A percentile compares a stretch with the other conserved stretches of the same genome.
These are phyloP conservation scores for Enteromius unitaeniatus DNA, from an alignment of 2,797 vertebrate species.

Conservation along the genomic window DNA sequence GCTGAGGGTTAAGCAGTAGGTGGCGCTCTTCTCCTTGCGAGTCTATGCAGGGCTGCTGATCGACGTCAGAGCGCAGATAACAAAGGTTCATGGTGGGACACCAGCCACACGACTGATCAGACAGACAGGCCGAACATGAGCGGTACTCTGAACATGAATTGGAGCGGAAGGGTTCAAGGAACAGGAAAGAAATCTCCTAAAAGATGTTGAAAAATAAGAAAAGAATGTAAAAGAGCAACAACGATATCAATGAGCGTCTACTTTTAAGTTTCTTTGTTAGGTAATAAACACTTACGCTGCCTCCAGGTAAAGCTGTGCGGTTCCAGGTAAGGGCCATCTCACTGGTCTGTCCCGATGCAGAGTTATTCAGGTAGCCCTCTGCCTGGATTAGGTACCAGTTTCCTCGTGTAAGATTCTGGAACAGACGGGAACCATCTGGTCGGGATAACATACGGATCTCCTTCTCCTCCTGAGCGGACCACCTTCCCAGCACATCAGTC, in stretches of 20 bases:
- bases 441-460: slow-evolving; percentile 82
- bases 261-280: not conserved
- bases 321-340: slow-evolving; percentile 93
- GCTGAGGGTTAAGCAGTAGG: slow-evolving; percentile 83
- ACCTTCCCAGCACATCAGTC: slow-evolving; percentile 88
- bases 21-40: slow-evolving; percentile 74
- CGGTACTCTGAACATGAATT: slow-evolving; percentile 81
- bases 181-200: slow-evolving; percentile 93
- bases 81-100: slow-evolving; percentile 84
- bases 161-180: slow-evolving; percentile 89
- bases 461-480: slow-evolving; percentile 90
- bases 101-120: slow-evolving; percentile 93
- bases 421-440: slow-evolving; percentile 83
- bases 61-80: slow-evolving; percentile 75
- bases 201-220: slow-evolving; percentile 26
- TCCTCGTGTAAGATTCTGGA: slow-evolving; percentile 85
- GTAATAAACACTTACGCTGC: slow-evolving; percentile 83
- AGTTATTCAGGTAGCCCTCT: slow-evolving; percentile 90
- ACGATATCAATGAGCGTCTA: not conserved
- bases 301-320: slow-evolving; percentile 84
- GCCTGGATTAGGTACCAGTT: slow-evolving; percentile 90
- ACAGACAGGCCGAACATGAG: slow-evolving; percentile 89
- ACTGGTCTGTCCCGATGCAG: slow-evolving; percentile 88
- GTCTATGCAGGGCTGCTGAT: slow-evolving; percentile 71
- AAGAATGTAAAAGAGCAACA: slow-evolving; percentile 2